These are phyloP conservation scores for Pseudochirops cupreus DNA, from an alignment of 2,797 vertebrate species.

Conservation along the genomic window DNA sequence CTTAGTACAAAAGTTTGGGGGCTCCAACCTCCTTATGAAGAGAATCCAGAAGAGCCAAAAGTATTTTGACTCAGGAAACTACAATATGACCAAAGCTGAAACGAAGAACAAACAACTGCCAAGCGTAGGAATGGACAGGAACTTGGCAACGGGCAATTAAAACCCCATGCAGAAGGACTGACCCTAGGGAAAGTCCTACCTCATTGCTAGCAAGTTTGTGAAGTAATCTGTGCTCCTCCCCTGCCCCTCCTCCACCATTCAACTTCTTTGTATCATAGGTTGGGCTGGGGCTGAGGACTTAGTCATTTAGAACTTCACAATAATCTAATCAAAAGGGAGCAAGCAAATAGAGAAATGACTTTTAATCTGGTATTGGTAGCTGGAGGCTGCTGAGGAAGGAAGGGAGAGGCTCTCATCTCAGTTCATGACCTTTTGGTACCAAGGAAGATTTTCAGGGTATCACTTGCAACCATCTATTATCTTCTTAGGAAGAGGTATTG, in stretches of 20 bases:
- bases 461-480: slow-evolving; percentile 3
- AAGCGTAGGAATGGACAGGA: slow-evolving; percentile 93
- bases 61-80: slow-evolving; percentile 98
- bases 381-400: slow-evolving; percentile 30
- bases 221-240: slow-evolving; percentile 88
- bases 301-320: slow-evolving; percentile 63
- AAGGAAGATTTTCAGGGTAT: slow-evolving; percentile 42
- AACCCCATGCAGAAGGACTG: slow-evolving; percentile 97
- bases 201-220: slow-evolving; percentile 98
- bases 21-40: slow-evolving; percentile 98
- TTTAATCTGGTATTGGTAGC: background rate
- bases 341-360: rapidly evolving
- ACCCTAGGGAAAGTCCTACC: slow-evolving; percentile 94
- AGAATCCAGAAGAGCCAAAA: slow-evolving; percentile 99
- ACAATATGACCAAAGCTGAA: slow-evolving; percentile 99
- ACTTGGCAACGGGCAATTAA: slow-evolving; percentile 96
- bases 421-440: slow-evolving; percentile 47
- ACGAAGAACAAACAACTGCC: slow-evolving; percentile 98
- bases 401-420: slow-evolving; percentile 44
- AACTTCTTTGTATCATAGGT: slow-evolving; percentile 83
- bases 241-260: slow-evolving; percentile 73
- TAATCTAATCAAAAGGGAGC: background rate
- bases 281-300: slow-evolving; percentile 76
- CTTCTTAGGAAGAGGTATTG: slow-evolving; percentile 49
- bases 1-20: slow-evolving; percentile 94